These are phyloP conservation scores for Xenopus laevis DNA, from an alignment of 2,113 vertebrate genomes.

Conservation along the genomic window DNA sequence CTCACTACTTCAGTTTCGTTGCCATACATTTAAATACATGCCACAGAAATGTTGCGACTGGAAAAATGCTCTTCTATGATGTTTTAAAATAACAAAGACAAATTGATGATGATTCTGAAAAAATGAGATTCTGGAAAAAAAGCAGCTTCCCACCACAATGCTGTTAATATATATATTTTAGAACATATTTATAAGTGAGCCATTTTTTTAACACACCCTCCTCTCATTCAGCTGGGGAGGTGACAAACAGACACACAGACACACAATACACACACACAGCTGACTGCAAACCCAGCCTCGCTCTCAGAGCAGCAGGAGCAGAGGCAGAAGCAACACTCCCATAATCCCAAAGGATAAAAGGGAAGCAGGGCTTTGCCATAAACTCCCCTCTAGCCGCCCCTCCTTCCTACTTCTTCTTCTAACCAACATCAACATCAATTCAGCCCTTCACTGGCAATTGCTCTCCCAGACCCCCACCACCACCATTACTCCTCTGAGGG, in stretches of 20 bases:
- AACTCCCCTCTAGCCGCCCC: not conserved
- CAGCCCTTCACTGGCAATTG: not conserved
- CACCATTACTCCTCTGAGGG: slow-evolving; percentile 12
- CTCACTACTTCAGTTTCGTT: too few relatives aligned
- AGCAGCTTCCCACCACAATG: not conserved
- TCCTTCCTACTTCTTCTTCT: not conserved
- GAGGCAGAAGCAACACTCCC: slow-evolving; percentile 42
- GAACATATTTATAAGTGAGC: not conserved
- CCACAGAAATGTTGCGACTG: too few relatives aligned
- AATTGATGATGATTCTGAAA: too few relatives aligned
- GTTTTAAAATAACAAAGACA: too few relatives aligned
- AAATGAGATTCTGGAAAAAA: too few relatives aligned
- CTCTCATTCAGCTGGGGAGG: slow-evolving; percentile 23
- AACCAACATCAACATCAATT: not conserved
- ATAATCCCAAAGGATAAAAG: not conserved
- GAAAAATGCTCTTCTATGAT: too few relatives aligned
- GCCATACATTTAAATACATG: too few relatives aligned
- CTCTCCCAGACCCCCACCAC: slow-evolving; percentile 10
- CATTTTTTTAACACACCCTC: slow-evolving; percentile 7
- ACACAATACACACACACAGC: slow-evolving; percentile 7
- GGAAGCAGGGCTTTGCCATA: not conserved
- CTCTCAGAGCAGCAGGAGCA: slow-evolving; percentile 51
- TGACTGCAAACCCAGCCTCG: slow-evolving; percentile 51
- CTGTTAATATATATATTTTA: slow-evolving; percentile 1
- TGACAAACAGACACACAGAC: slow-evolving; percentile 4